Percentiles rank a stretch among this genome's conserved stretches.
These are phyloP conservation scores for Malacoctenus gilli DNA, from an alignment of 2,797 vertebrate genomes.

Conservation along the genomic window DNA sequence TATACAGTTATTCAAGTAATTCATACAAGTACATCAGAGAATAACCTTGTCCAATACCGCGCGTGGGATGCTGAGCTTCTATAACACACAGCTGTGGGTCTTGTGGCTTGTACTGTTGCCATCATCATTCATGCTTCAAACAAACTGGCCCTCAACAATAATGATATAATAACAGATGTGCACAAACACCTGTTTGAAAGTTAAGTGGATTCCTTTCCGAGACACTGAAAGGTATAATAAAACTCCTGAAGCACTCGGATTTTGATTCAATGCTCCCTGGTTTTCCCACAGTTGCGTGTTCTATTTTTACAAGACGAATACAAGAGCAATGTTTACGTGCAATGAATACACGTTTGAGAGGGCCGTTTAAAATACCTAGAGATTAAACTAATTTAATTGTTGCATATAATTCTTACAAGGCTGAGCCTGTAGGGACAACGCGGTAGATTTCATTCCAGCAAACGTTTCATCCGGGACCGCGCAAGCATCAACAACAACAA, in stretches of 20 bases:
- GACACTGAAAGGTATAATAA: background rate
- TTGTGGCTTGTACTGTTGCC: background rate
- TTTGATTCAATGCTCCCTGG: background rate
- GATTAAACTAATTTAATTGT: slow-evolving; percentile 45
- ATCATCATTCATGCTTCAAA: background rate
- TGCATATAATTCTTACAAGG: slow-evolving; percentile 10
- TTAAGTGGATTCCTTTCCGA: background rate
- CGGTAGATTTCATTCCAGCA: slow-evolving; percentile 39
- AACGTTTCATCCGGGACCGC: slow-evolving; percentile 45
- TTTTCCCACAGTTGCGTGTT: background rate
- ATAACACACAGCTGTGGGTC: background rate
- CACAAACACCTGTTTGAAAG: background rate
- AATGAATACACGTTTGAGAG: slow-evolving; percentile 28
- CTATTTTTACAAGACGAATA: slow-evolving; percentile 14
- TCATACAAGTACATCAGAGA: background rate
- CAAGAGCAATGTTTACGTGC: background rate
- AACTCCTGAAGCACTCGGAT: slow-evolving; percentile 4
- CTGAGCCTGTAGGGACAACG: slow-evolving; percentile 22
- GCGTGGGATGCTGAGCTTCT: background rate
- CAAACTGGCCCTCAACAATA: background rate
- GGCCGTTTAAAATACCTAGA: slow-evolving; percentile 27
- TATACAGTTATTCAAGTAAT: background rate
- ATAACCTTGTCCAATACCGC: background rate
- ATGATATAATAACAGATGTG: background rate
- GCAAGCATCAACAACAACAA: slow-evolving; percentile 38